phyloP scores from a whole-genome alignment of 2,113 vertebrate genomes.

The Malurus cyaneus region DNA sequence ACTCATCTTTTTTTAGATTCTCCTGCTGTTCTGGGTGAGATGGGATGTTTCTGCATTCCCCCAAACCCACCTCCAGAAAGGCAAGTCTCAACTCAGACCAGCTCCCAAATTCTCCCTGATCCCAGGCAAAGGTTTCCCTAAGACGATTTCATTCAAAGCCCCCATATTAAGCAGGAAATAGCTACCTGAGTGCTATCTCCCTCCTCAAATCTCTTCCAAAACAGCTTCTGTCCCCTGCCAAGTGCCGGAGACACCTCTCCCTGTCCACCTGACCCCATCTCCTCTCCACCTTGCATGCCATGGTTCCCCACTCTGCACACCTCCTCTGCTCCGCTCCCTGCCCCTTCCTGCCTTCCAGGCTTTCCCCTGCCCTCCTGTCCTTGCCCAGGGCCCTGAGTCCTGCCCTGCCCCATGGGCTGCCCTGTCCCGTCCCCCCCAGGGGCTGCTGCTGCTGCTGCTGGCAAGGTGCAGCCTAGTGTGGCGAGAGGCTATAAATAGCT shows the following conservation, averaged over 20 bases:
- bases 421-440: background rate
- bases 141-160: background rate
- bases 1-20: background rate
- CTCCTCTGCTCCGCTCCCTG: background rate
- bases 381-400: background rate
- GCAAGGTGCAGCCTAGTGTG: slow-evolving; percentile 61
- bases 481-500: slow-evolving; percentile 68
- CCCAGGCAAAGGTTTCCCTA: background rate
- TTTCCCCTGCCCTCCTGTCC: background rate
- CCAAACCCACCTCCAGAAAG: background rate
- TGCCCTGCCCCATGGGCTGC: background rate
- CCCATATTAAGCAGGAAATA: background rate
- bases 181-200: background rate
- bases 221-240: background rate
- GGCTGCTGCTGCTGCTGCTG: slow-evolving; percentile 36
- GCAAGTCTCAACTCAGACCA: background rate
- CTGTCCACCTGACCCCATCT: background rate
- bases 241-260: background rate
- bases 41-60: background rate
- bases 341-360: background rate
- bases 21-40: background rate
- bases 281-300: background rate
- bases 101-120: background rate
- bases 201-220: background rate
- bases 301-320: background rate